phyloP scores from a whole-genome alignment of 92 coral and sea anemone genomes.

The Scolanthus callimorphus region DNA sequence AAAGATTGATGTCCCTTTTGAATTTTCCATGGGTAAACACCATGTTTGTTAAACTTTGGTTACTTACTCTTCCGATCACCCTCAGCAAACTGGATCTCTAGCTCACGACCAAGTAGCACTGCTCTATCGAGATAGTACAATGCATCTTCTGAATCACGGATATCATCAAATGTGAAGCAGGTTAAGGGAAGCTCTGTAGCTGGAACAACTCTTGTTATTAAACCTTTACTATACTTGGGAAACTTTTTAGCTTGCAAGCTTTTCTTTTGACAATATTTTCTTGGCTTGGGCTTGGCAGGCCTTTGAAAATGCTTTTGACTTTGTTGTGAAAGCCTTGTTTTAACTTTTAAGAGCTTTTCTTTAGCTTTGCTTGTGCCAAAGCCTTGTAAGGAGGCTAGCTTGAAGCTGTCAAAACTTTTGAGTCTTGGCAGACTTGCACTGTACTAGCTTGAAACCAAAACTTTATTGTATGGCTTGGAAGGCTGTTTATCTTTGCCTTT shows the following conservation, averaged over 20 bases:
- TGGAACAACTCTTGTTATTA: slow-evolving; percentile 1
- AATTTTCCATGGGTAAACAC: too few relatives aligned
- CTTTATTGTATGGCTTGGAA: neutral
- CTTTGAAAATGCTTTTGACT: too few relatives aligned
- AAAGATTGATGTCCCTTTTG: too few relatives aligned
- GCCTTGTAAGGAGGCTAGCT: neutral
- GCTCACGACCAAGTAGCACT: slow-evolving; percentile 80
- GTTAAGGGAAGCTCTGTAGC: slow-evolving; percentile 68
- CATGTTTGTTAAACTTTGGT: too few relatives aligned
- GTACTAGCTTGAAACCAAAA: neutral
- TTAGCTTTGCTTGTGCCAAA: slow-evolving; percentile 4
- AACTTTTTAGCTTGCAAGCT: slow-evolving; percentile 9
- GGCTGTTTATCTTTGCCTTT: slow-evolving; percentile 1
- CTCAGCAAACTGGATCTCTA: slow-evolving; percentile 99
- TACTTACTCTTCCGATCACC: slow-evolving; percentile 99
- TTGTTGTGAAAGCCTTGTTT: slow-evolving; percentile 7
- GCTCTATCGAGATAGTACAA: slow-evolving; percentile 91
- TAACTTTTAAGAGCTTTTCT: slow-evolving; percentile 2
- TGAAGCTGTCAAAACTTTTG: slow-evolving; percentile 4
- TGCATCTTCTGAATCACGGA: slow-evolving; percentile 99
- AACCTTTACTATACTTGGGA: slow-evolving; percentile 1
- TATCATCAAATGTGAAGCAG: slow-evolving; percentile 92
- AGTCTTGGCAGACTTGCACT: slow-evolving; percentile 9
- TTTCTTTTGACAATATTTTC: neutral
- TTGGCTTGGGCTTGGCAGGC: slow-evolving; percentile 9